Base-by-base conservation (phyloP, 2,888 invertebrate genomes). In the Pantelozetes paolii region DNA sequence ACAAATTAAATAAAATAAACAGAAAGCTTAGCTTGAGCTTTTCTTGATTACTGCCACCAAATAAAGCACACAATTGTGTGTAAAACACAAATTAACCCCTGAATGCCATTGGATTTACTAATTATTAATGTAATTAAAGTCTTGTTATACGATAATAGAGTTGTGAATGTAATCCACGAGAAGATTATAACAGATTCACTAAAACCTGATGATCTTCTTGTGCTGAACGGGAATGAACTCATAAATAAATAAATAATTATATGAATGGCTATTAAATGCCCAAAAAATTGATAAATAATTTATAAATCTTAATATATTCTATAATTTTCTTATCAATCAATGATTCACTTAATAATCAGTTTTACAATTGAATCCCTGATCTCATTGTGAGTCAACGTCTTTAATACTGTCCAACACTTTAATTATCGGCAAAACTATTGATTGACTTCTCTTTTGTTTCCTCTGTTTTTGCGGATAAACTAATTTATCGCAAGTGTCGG, bases 21-120 rank as follows among this genome's bases (percentile, higher is more conserved):
- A n/a, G n/a, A n/a, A n/a, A n/a, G n/a, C n/a, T n/a, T n/a, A n/a
- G n/a, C n/a, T n/a, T n/a, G n/a, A n/a, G n/a, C n/a, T n/a, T n/a
- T n/a, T n/a, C n/a, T n/a, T n/a, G n/a, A n/a, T n/a, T n/a, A 59
- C 89, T 81, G n/a, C 92, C 89, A 76, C 92, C 92, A 23, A 87
- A 77, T 6, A 89, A 85, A 1, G 92, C 90, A 76, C 93, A 92
- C 8, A 88, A 81, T 83, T 93, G 93, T 6, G 89, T 89, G 71
- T 86, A 84, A 13, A 86, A 88, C 88, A 84, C 89, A 89, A 76
- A 92, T 89, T 80, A 93, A 85, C 69, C 90, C 91, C 74, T 86
- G 86, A 76, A 89, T 88, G 32, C 91, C 90, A 79, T 89, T 88
- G 18, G 42, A 48, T 28, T 79, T 78, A 45, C 90, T 85, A 83